phyloP scores from a whole-genome alignment of 2,797 vertebrate species.

The Gephyroberyx darwinii region DNA sequence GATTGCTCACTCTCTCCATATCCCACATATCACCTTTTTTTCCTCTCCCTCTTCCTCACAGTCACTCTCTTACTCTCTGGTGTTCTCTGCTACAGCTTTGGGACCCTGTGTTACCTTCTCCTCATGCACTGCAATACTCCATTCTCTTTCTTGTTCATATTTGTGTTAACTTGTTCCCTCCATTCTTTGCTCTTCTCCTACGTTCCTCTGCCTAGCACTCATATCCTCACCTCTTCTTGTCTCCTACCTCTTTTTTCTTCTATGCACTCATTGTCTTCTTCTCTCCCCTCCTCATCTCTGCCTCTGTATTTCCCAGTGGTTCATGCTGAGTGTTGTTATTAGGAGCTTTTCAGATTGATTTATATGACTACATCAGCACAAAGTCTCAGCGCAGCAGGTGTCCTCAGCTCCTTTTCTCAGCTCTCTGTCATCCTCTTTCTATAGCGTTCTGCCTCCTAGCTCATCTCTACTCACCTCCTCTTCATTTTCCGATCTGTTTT shows the following conservation, averaged over 20 bases:
- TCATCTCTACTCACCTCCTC: not conserved
- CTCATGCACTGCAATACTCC: not conserved
- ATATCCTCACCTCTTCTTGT: constrained; percentile 21
- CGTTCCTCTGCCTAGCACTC: not conserved
- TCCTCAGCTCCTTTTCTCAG: constrained; percentile 26
- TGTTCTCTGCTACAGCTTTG: constrained; percentile 5
- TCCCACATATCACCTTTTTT: not conserved
- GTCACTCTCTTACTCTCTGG: not conserved
- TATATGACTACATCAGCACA: not conserved
- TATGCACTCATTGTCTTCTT: not conserved
- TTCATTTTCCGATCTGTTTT: constrained; percentile 20
- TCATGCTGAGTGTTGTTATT: constrained; percentile 27
- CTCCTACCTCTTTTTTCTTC: not conserved
- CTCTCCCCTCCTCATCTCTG: constrained; percentile 10
- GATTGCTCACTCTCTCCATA: constrained; percentile 2
- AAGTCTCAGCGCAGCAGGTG: constrained; percentile 23
- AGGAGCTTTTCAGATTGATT: constrained; percentile 21
- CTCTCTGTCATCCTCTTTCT: constrained; percentile 6
- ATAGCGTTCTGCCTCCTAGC: constrained; percentile 14
- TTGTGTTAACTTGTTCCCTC: not conserved
- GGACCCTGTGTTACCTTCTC: not conserved
- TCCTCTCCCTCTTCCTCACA: too few species aligned
- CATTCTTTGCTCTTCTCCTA: not conserved
- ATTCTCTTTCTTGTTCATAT: not conserved
- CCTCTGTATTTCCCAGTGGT: constrained; percentile 1